Conservation (phyloP, 1,140 invertebrate genomes). For the Belonocnema kinseyi region DNA sequence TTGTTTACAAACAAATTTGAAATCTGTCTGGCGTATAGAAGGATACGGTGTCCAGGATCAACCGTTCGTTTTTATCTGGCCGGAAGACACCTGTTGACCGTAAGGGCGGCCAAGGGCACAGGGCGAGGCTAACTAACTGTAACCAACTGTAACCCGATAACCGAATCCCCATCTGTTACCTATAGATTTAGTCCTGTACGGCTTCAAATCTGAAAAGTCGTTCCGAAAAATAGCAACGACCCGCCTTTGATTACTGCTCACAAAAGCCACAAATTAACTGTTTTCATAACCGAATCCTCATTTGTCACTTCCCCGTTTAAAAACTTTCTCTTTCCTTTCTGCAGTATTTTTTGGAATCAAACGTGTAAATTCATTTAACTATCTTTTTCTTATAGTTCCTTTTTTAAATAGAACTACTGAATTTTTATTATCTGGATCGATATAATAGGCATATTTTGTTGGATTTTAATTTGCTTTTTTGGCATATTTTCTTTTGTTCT, state of each 20-base stretch:
- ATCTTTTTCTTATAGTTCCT: too few species aligned
- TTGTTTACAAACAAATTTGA: conserved; percentile 35
- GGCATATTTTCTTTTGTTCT: neutral
- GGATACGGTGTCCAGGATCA: conserved; percentile 32
- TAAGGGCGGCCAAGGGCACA: conserved; percentile 42
- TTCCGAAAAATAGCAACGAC: neutral
- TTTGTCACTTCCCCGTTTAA: neutral
- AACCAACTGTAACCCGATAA: conserved; percentile 65
- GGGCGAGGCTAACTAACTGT: conserved; percentile 55
- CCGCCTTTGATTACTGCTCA: neutral
- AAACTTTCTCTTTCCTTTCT: neutral
- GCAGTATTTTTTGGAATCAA: neutral
- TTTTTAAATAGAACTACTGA: too few species aligned
- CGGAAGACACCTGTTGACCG: conserved; percentile 74
- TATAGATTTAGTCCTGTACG: conserved; percentile 36
- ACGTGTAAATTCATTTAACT: neutral
- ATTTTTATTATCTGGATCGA: too few species aligned
- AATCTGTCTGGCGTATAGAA: conserved; percentile 42
- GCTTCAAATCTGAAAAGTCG: conserved; percentile 31
- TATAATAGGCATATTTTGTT: neutral
- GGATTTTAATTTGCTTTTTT: neutral
- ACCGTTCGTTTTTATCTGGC: conserved; percentile 37
- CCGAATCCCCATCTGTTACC: conserved; percentile 68
- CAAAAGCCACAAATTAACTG: conserved; percentile 12
- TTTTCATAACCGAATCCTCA: conserved; percentile 10